Percentiles rank a stretch among this genome's conserved stretches.
Evolutionary conservation across 2,797 vertebrate genomes (phyloP).

Genomic region (Podarcis siculus): DNA sequence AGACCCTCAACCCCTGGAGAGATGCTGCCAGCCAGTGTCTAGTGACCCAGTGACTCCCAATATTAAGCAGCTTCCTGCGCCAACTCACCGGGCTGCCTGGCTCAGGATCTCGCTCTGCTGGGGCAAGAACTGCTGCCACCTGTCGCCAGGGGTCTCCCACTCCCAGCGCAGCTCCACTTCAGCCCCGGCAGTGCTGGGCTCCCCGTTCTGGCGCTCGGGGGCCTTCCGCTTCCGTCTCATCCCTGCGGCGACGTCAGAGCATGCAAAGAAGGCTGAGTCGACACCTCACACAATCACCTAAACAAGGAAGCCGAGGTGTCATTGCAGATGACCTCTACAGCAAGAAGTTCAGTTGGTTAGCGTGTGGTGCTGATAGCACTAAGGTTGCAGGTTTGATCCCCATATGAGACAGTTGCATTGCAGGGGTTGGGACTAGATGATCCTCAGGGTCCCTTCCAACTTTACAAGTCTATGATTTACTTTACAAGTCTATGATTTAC

Average conservation of each 20-base stretch:
- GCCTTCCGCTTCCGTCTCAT: conserved; percentile 14
- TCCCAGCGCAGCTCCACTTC: conserved; percentile 53
- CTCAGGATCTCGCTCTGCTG: conserved; percentile 31
- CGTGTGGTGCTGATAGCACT: no score
- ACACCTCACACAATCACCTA: not conserved
- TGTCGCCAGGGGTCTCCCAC: conserved; percentile 17
- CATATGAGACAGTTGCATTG: no score
- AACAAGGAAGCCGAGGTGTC: not conserved
- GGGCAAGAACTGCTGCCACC: conserved; percentile 43
- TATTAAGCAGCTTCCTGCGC: no score
- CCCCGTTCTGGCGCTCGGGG: not conserved
- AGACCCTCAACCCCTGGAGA: no score
- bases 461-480: no score
- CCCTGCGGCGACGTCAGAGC: not conserved
- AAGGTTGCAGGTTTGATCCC: no score
- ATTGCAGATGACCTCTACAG: not conserved
- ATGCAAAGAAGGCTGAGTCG: fast-evolving
- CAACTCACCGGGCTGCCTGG: conserved; percentile 50
- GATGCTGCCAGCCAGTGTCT: no score
- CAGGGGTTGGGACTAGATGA: no score
- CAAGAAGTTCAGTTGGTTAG: not conserved
- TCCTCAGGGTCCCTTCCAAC: no score
- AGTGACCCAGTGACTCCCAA: no score
- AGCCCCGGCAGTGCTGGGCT: not conserved
- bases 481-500: no score